Base-by-base conservation (phyloP, 2,113 vertebrate genomes). In the Tricholaema leucomelas region DNA sequence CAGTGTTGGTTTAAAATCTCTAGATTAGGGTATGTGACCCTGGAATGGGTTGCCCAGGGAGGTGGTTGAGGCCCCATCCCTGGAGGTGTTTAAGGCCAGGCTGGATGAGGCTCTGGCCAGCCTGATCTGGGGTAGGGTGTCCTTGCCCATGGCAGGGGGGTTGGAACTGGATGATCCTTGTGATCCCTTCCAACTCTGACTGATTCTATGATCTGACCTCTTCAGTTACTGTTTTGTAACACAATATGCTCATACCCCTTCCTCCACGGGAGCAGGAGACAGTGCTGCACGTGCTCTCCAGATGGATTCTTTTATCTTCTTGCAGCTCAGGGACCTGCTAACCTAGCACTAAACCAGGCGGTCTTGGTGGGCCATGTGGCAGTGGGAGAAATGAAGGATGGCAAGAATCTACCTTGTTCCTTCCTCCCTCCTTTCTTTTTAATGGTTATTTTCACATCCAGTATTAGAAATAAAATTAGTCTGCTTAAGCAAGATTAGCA, bases 391-490 rank as follows among this genome's bases (percentile, higher is more conserved):
- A 42, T 42, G 13, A 19, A 94, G 71, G 16, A 31, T 55, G 25
- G 40, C 31, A 5, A 78, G 66, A 59, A 25, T 13, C 6, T 18
- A 0, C 14, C 33, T 35, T 31, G n/a, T 17, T 25, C 31, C 7
- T 12, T 5, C 1, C 35, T 65, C 15, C 2, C 5, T 74, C 80
- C 58, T 84, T 94, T n/a, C 15, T 14, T 55, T 54, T 64, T 85
- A 54, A 88, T 74, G 69, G 63, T 91, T 92, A 55, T 87, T 87
- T 85, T 89, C 30, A 4, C 54, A n/a, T 50, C 31, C 35, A 16
- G 0, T 44, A 28, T 54, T 63, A 81, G 12, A 42, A 31, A 60
- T 73, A 2, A 6, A 8, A 25, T 40, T n/a, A 52, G 38, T 55
- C 84, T 78, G 2, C 75, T 79, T 70, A 8, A 58, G 19, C 31